A percentile compares a stretch with the other conserved stretches of the same genome.
Conservation (phyloP, 2,113 vertebrate genomes). For the Apteryx mantelli region DNA sequence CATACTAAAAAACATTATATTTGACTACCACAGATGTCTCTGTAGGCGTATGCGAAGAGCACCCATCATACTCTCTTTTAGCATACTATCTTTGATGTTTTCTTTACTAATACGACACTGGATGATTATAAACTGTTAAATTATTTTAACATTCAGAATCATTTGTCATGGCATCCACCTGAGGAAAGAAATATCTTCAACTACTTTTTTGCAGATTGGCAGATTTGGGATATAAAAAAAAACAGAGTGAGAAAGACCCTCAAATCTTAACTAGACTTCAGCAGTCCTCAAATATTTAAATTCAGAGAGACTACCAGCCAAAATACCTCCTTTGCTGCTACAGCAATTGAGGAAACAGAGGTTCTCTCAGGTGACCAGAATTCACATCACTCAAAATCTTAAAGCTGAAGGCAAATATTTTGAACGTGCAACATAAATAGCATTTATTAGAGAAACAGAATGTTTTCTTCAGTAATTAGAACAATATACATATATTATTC, state of each 20-base stretch:
- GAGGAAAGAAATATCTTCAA: neutral
- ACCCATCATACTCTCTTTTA: neutral
- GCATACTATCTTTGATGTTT: neutral
- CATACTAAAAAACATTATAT: neutral
- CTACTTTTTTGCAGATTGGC: neutral
- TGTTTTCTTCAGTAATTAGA: neutral
- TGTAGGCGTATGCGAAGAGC: conserved; percentile 3
- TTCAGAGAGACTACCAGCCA: neutral
- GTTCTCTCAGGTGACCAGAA: neutral
- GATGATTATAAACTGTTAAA: neutral
- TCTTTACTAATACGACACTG: neutral
- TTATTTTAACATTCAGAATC: neutral
- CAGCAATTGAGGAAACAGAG: neutral
- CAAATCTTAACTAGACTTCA: neutral
- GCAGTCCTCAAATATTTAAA: neutral
- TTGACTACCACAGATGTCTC: neutral
- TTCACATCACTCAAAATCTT: neutral
- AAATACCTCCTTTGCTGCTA: neutral
- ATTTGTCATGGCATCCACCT: neutral
- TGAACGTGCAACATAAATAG: neutral
- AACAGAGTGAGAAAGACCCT: neutral
- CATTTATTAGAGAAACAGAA: neutral
- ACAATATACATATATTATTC: neutral
- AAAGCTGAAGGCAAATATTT: neutral
- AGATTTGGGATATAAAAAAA: neutral